phyloP scores from a whole-genome alignment of 2,888 invertebrate genomes.

The Rotaria magnacalcarata region DNA sequence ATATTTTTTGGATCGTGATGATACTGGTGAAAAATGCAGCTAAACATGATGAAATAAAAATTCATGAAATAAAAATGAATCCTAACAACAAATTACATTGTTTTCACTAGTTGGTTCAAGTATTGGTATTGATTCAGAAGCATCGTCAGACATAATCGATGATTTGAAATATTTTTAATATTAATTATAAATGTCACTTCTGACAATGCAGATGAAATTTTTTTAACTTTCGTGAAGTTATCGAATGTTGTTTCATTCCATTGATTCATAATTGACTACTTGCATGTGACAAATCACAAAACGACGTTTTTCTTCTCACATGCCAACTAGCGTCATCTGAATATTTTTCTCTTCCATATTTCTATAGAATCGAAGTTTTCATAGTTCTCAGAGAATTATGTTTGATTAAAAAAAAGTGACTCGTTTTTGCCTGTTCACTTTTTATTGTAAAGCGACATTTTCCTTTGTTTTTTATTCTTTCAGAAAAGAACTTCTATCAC shows the following conservation, averaged over 20 bases:
- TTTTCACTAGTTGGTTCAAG: not conserved
- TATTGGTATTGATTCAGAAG: not conserved
- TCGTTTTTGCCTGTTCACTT: too few species aligned
- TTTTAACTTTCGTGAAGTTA: not conserved
- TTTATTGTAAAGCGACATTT: too few species aligned
- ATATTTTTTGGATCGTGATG: not conserved
- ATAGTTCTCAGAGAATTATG: too few species aligned
- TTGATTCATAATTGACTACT: not conserved
- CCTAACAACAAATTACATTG: not conserved
- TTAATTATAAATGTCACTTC: not conserved
- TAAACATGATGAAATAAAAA: not conserved
- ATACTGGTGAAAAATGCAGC: not conserved
- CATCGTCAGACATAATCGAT: not conserved
- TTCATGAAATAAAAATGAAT: not conserved
- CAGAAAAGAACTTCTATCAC: not conserved
- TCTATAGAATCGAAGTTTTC: too few species aligned
- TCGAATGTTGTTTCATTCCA: not conserved
- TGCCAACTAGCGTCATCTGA: not conserved
- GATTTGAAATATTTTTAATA: not conserved
- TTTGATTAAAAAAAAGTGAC: too few species aligned
- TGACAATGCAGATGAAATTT: not conserved
- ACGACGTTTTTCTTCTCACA: not conserved
- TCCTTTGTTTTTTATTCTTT: too few species aligned
- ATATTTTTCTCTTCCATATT: not conserved
- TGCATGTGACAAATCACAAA: not conserved